Base-by-base conservation (phyloP, 53 echinoderm and acorn worm species). In the Mesocentrotus franciscanus region DNA sequence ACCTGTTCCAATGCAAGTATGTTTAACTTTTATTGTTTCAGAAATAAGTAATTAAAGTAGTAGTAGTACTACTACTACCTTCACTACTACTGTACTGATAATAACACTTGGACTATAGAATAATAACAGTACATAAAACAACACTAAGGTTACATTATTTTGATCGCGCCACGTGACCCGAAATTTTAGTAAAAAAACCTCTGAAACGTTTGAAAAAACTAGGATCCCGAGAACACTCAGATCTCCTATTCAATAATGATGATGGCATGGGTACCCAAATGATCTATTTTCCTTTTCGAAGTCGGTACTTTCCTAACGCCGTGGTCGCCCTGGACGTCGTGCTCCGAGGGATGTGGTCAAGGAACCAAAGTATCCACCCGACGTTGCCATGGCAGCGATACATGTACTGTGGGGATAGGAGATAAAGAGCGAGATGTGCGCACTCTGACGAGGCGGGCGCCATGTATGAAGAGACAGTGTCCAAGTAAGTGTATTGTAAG, bases 291-390 rank as follows among this genome's bases (percentile, higher is more conserved):
- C 18, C 49, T 85, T 58, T n/a, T 87, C 10, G 13, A 56, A 98
- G 98, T 98, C 85, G 98, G 98, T 70, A 92, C 95, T 9, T 94
- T 97, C 56, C 94, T 99, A 57, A 97, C 98, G 39, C 97, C 98
- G 13, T 99, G 99, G 99, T 96, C 99, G 1, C 90, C 84, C 2
- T 99, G 99, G 99, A 94, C 98, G 7, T 96, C 89, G 32, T 99
- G 99, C 91, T 95, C 98, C 22, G 92, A 95, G 10, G 97, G 91
- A 57, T 99, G 99, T 74, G 96, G 95, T 22, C 97, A 97, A 62
- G 99, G 99, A 32, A 72, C 94, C 8, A 93, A 85, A 71, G 79
- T 84, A 60, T 96, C 97, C 6, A 96, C 89, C 10, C 93, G 98
- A n/a, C 96, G 98, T 58, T 99, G 99, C 60, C 95, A 96, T 76